Base-by-base conservation (phyloP, 1,140 invertebrate species). In the Macrobrachium nipponense region DNA sequence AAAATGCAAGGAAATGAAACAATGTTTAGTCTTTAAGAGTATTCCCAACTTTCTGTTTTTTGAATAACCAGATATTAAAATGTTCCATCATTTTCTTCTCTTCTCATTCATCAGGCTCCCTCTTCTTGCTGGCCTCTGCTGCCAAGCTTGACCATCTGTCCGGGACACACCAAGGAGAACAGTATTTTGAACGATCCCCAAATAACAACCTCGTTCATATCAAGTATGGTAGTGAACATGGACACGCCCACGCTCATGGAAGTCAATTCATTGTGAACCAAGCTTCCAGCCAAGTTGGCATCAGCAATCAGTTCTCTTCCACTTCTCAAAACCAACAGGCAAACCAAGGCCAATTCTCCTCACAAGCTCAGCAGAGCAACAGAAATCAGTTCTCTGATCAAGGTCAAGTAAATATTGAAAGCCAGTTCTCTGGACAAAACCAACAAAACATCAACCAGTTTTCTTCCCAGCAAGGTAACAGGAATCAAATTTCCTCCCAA, bases 191-290 rank as follows among this genome's bases (percentile, higher is more conserved):
- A 23, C 68, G 68, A 23, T 27, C 68, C 14, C 68, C 68, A 20
- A 70, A 70, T 8, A 70, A 70, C 68, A 70, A 70, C 12, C 68
- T 70, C 18, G 68, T 70, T 36, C 68, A 70, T 36, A 70, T 70
- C 20, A n/a, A 23, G 68, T 70, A 70, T 36, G 68, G 68, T 15
- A 27, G 14, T 23, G 18, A 20, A n/a, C 68, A 23, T n/a, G 43
- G 68, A 23, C 23, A n/a, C 7, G 6, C 23, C 20, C 43, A 15
- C 68, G 0, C 14, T 15, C 20, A 27, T 8, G 68, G 68, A 15
- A 51, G 7, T 51, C 51, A 51, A 0, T 51, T 12, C 12, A 51
- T 2, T 6, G 12, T 51, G 12, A 51, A 51, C 51, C 51, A 51
- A 6, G 51, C 20, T 36, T 36, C 23, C 11, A 70, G 14, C 68